Base-by-base conservation (phyloP, 2,797 vertebrate genomes). In the Macrochelys suwanniensis region DNA sequence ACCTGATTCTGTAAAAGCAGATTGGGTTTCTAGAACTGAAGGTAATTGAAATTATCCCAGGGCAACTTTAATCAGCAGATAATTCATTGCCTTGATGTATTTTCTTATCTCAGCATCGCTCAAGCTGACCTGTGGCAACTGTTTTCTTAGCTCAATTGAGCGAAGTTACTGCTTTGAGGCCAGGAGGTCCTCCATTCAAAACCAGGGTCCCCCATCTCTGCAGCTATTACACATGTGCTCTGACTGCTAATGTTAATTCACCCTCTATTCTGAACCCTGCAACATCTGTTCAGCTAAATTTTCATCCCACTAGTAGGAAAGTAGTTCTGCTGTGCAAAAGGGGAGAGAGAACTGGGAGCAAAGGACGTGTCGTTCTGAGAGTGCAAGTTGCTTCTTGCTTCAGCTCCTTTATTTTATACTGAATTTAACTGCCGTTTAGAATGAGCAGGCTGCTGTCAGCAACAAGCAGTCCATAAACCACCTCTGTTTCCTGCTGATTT, bases 401-500 rank as follows among this genome's bases (percentile, higher is more conserved):
- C 65, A 79, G 47, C 59, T 88, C 71, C 21, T 37, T 83, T 85
- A 31, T 89, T 89, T 89, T 85, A 53, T 57, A 33, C 78, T 87
- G 84, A 89, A 89, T 95, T 91, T 91, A 85, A 93, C 84, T 57
- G 56, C 49, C 21, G 2, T n/a, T 95, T 87, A 37, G 3, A 89
- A 56, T 26, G 80, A 31, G 19, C 61, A 57, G 92, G 86, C 45
- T 17, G 87, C 0, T 0, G 86, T 95, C 2, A 89, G 90, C 92
- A 96, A 92, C 31, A 2, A 15, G 57, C 47, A 91, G 92, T 88
- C 90, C 0, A 0, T 88, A 94, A 95, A 94, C 84, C 15, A 1
- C 84, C 87, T n/a, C 96, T 97, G 95, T 96, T 97, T 97, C 97
- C 95, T 97, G 96, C 92, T 96, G 95, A 96, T 95, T 97, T 95